These are phyloP conservation scores for Chromis chromis DNA, from an alignment of 2,797 vertebrate species.

Conservation along the genomic window DNA sequence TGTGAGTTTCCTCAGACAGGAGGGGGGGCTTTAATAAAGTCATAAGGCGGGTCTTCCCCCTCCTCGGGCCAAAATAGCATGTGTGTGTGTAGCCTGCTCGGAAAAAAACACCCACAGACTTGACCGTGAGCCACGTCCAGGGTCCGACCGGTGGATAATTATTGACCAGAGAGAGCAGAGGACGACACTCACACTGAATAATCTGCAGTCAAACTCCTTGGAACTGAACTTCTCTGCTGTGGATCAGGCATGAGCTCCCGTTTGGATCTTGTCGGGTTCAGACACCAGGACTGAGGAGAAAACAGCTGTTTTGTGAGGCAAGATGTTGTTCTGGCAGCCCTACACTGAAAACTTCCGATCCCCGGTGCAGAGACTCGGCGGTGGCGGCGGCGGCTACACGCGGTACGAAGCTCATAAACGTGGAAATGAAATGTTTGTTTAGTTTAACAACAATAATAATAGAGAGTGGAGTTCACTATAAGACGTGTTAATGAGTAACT, in stretches of 20 bases:
- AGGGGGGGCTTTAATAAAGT: slow-evolving; percentile 10
- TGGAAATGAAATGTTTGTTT: background rate
- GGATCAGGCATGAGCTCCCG: slow-evolving; percentile 23
- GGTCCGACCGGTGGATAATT: slow-evolving; percentile 60
- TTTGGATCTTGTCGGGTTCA: slow-evolving; percentile 22
- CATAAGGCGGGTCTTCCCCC: slow-evolving; percentile 39
- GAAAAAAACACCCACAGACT: slow-evolving; percentile 18
- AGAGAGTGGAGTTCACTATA: too few relatives aligned
- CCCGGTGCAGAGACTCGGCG: slow-evolving; percentile 62
- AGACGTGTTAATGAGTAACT: slow-evolving; percentile 8
- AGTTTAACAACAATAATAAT: background rate
- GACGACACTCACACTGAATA: background rate
- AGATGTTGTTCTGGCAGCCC: slow-evolving; percentile 87
- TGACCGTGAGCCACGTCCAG: slow-evolving; percentile 41
- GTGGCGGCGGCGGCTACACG: slow-evolving; percentile 56
- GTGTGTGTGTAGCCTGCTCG: slow-evolving; percentile 8
- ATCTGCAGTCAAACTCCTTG: too few relatives aligned
- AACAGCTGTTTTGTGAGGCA: slow-evolving; percentile 49
- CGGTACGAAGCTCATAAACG: slow-evolving; percentile 71
- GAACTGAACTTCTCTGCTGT: slow-evolving; percentile 11
- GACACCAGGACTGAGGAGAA: slow-evolving; percentile 24
- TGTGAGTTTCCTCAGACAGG: background rate
- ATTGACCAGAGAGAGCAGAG: slow-evolving; percentile 60
- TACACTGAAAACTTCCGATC: slow-evolving; percentile 84
- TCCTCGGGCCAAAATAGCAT: slow-evolving; percentile 56